These are phyloP conservation scores for Rhodinocichla rosea DNA, from an alignment of 2,113 vertebrate genomes.

Conservation along the genomic window DNA sequence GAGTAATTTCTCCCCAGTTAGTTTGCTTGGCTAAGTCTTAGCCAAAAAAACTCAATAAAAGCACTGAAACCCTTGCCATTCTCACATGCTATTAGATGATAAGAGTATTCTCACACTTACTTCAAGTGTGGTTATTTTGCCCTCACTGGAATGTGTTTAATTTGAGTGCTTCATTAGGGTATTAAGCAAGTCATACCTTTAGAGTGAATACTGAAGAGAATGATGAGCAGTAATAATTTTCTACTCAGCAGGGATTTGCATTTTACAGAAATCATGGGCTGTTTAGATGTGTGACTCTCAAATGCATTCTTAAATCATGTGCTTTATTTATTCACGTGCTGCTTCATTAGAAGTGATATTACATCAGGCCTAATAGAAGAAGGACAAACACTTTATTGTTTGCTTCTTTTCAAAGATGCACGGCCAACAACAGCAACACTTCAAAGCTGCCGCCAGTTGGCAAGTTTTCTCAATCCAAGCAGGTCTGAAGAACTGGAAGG, in stretches of 20 bases:
- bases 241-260: background rate
- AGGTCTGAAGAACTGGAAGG: background rate
- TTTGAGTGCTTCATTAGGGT: background rate
- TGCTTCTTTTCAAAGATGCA: background rate
- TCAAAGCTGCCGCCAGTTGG: background rate
- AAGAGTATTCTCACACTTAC: constrained; percentile 28
- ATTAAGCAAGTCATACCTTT: background rate
- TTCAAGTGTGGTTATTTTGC: background rate
- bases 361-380: background rate
- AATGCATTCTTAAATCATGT: background rate
- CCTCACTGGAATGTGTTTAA: background rate
- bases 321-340: background rate
- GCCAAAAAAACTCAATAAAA: background rate
- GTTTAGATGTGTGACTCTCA: background rate
- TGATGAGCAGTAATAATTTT: background rate
- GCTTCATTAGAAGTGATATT: background rate
- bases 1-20: background rate
- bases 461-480: background rate
- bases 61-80: background rate
- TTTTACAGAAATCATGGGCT: background rate
- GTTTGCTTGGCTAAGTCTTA: background rate
- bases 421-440: background rate
- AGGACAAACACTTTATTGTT: background rate
- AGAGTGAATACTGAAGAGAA: background rate
- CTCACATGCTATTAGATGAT: background rate